These are phyloP conservation scores for Apodemia mormo DNA, from an alignment of 2,888 invertebrate genomes.

Conservation along the genomic window DNA sequence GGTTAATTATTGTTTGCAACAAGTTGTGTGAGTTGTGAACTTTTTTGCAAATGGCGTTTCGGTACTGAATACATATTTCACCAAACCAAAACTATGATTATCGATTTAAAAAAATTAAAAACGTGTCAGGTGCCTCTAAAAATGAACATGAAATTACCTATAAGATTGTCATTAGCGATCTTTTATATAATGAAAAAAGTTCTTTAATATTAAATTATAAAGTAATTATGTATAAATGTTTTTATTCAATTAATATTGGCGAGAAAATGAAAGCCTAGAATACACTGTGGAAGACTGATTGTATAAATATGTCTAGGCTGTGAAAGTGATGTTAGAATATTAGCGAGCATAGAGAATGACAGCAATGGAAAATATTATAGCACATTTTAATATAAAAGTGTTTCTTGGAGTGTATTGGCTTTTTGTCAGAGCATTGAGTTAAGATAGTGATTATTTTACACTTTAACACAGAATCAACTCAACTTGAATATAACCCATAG, in stretches of 20 bases:
- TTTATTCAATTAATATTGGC: neutral
- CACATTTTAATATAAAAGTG: slow-evolving; percentile 3
- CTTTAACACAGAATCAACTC: no score
- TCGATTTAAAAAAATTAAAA: no score
- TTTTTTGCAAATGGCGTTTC: neutral
- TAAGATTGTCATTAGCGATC: neutral
- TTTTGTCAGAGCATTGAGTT: no score
- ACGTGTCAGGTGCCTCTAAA: neutral
- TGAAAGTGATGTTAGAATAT: slow-evolving; percentile 20
- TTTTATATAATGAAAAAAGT: neutral
- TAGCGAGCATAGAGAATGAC: slow-evolving; percentile 22
- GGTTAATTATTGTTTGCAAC: slow-evolving; percentile 16
- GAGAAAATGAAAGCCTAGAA: slow-evolving; percentile 19
- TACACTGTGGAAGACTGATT: slow-evolving; percentile 33
- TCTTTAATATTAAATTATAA: neutral
- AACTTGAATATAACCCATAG: no score
- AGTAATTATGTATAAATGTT: neutral
- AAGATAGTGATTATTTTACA: no score
- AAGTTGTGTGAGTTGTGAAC: neutral
- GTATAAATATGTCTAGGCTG: slow-evolving; percentile 23
- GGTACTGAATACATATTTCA: neutral
- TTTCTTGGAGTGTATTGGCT: neutral
- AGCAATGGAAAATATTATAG: slow-evolving; percentile 8
- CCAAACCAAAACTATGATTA: neutral
- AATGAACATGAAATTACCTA: neutral